phyloP scores from a whole-genome alignment of 2,888 invertebrate genomes.

The Podabrus alpinus region DNA sequence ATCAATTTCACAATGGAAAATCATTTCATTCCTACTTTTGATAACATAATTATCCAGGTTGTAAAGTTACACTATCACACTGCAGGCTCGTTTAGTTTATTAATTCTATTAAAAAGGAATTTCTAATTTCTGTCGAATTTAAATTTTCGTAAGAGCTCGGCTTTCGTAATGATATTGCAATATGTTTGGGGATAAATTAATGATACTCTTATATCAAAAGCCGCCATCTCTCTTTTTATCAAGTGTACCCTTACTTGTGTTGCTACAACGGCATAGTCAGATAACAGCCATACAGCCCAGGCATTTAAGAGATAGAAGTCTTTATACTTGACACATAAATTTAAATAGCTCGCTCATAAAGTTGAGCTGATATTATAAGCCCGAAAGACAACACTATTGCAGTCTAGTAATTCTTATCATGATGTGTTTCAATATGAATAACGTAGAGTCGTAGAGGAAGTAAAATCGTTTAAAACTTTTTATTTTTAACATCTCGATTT shows the following conservation, averaged over 20 bases:
- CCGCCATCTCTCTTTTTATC: neutral
- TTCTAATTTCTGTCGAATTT: neutral
- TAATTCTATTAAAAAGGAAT: neutral
- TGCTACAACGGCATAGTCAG: neutral
- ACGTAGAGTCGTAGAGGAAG: too few species aligned
- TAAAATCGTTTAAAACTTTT: neutral
- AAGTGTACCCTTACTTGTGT: neutral
- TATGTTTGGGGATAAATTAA: neutral
- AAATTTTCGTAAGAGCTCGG: neutral
- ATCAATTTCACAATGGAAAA: neutral
- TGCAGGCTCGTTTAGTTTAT: too few species aligned
- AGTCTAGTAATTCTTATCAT: neutral
- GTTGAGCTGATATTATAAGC: neutral
- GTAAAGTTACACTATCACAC: neutral
- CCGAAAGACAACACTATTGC: neutral
- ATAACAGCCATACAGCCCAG: neutral
- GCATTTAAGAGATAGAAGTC: neutral
- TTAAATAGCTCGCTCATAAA: neutral
- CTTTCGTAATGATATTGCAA: neutral
- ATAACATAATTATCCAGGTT: neutral
- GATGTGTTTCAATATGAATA: neutral
- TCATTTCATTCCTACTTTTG: neutral
- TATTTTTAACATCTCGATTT: too few species aligned
- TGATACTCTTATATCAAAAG: neutral
- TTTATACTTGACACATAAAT: neutral